Conservation (phyloP, 2,888 invertebrate species). For the Drosophila buzzatii region DNA sequence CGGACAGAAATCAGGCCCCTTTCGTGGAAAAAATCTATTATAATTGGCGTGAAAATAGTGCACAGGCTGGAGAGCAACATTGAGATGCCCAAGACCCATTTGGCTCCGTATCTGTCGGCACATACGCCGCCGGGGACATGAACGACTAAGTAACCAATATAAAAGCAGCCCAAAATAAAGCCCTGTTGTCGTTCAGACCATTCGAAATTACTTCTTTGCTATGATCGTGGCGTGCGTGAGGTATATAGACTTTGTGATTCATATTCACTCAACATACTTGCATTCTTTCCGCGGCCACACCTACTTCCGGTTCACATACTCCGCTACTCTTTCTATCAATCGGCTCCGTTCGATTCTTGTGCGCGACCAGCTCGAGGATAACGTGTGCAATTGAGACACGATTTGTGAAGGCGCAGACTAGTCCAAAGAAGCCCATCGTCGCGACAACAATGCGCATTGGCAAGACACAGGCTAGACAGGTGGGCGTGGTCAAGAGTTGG, state of each 20-base stretch:
- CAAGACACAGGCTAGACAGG: conserved; percentile 86
- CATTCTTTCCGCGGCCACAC: background rate
- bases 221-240: background rate
- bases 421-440: conserved; percentile 88
- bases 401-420: conserved; percentile 90
- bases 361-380: conserved; percentile 86
- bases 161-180: conserved; percentile 91
- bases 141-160: conserved; percentile 92
- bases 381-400: conserved; percentile 89
- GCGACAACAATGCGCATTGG: conserved; percentile 89
- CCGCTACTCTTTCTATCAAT: no score
- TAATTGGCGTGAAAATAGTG: conserved; percentile 31
- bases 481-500: background rate
- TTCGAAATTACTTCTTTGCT: conserved; percentile 84
- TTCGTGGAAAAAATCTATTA: conserved; percentile 6
- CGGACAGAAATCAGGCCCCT: conserved; percentile 89
- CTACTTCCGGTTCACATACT: conserved; percentile 15
- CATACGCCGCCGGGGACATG: conserved; percentile 92
- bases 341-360: conserved; percentile 23
- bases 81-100: conserved; percentile 91
- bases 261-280: background rate
- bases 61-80: conserved; percentile 89
- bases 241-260: no score
- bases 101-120: conserved; percentile 93
- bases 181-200: conserved; percentile 90